These are phyloP conservation scores for Plodia interpunctella DNA, from an alignment of 1,140 invertebrate species.

Conservation along the genomic window DNA sequence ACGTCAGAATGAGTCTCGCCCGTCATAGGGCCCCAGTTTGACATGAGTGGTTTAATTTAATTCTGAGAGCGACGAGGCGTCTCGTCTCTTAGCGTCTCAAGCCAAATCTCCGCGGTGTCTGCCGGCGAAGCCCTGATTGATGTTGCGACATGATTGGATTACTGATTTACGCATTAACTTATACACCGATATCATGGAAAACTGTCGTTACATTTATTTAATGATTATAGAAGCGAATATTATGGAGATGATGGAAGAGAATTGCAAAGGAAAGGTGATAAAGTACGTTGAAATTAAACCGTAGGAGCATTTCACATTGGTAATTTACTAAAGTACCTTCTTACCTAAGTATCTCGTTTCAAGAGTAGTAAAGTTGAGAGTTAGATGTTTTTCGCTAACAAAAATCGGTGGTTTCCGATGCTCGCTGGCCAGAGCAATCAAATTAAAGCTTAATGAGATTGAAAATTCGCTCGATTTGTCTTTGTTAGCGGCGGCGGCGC, in stretches of 20 bases:
- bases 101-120: not conserved
- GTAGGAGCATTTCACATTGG: too few species aligned
- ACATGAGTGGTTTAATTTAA: constrained; percentile 23
- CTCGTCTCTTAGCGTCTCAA: not conserved
- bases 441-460: constrained; percentile 6
- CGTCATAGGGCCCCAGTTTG: constrained; percentile 11
- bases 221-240: not conserved
- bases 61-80: constrained; percentile 11
- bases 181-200: not conserved
- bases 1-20: not conserved
- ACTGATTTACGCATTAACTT: not conserved
- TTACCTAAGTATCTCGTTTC: not conserved
- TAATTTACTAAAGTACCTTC: not conserved
- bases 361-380: not conserved
- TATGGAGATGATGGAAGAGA: too few species aligned
- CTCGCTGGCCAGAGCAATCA: constrained; percentile 5
- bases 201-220: not conserved
- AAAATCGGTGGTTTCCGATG: not conserved
- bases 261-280: too few species aligned
- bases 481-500: not conserved
- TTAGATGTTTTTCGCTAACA: not conserved
- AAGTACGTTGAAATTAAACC: too few species aligned
- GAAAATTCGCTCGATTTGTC: constrained; percentile 5
- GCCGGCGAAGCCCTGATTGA: not conserved
- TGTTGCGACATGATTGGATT: constrained; percentile 2